phyloP scores from a whole-genome alignment of 2,113 vertebrate species.

The Trogon surrucura region DNA sequence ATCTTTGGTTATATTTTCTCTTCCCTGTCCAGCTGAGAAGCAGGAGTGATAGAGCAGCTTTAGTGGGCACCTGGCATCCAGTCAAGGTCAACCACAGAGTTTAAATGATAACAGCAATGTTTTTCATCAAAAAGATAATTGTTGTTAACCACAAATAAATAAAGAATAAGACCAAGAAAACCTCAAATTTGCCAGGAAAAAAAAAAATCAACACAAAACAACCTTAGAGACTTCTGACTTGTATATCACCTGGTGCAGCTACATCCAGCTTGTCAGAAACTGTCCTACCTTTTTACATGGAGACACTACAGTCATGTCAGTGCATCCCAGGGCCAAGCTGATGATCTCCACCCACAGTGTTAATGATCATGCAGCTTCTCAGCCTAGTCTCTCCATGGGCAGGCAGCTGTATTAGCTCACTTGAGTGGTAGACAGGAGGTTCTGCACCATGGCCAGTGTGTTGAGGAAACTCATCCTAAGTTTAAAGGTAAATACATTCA shows the following conservation, averaged over 20 bases:
- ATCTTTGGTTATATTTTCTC: no score
- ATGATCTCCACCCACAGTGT: neutral
- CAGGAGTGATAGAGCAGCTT: no score
- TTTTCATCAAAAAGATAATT: neutral
- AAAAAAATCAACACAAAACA: neutral
- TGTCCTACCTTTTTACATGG: neutral
- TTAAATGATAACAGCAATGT: neutral
- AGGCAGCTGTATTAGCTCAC: neutral
- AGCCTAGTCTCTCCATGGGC: fast-evolving
- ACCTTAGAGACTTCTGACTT: neutral
- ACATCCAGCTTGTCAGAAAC: neutral
- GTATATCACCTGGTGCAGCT: neutral
- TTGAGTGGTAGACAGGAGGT: neutral
- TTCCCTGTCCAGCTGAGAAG: no score
- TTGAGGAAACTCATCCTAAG: neutral
- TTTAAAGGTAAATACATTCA: neutral
- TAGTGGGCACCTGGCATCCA: no score
- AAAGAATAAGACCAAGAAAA: neutral
- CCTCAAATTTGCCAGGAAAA: no score
- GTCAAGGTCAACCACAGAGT: no score
- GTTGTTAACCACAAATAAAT: neutral
- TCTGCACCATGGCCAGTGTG: neutral
- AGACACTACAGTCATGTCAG: neutral
- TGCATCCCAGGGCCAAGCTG: neutral
- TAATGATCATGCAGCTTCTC: neutral